Conservation (phyloP, 2,797 vertebrate genomes). For the Gymnothorax reevesii region DNA sequence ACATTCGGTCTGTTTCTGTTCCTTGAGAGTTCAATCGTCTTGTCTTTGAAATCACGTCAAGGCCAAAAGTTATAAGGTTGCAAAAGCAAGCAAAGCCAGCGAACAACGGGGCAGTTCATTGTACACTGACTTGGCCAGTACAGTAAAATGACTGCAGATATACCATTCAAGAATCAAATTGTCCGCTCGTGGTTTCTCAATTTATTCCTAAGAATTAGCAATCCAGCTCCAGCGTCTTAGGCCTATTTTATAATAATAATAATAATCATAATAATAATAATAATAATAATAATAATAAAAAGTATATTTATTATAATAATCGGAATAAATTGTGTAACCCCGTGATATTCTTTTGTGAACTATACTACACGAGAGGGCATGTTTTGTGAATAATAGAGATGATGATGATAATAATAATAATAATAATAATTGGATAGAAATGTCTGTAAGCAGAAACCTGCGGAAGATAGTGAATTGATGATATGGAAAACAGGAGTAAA, state of each 20-base stretch:
- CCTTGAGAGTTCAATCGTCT: slow-evolving; percentile 73
- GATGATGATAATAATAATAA: too few relatives aligned
- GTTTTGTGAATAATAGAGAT: too few relatives aligned
- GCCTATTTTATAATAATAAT: not conserved
- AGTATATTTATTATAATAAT: not conserved
- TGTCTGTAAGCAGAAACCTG: not conserved
- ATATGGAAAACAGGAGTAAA: not conserved
- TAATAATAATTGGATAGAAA: too few relatives aligned
- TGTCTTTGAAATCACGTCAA: slow-evolving; percentile 76
- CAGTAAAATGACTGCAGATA: slow-evolving; percentile 75
- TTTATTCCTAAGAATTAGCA: slow-evolving; percentile 70
- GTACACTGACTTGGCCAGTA: slow-evolving; percentile 81
- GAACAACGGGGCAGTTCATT: slow-evolving; percentile 83
- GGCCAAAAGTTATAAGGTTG: slow-evolving; percentile 82
- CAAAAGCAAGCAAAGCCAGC: slow-evolving; percentile 70
- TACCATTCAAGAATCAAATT: slow-evolving; percentile 75
- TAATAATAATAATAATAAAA: not conserved
- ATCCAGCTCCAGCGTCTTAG: not conserved
- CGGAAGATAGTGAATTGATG: not conserved
- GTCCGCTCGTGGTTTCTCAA: slow-evolving; percentile 71
- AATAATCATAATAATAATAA: not conserved
- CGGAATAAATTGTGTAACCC: too few relatives aligned
- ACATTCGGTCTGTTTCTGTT: not conserved
- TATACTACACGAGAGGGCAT: too few relatives aligned
- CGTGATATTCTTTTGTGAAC: too few relatives aligned